These are phyloP conservation scores for Lathronympha strigana DNA, from an alignment of 2,888 invertebrate species.

Conservation along the genomic window DNA sequence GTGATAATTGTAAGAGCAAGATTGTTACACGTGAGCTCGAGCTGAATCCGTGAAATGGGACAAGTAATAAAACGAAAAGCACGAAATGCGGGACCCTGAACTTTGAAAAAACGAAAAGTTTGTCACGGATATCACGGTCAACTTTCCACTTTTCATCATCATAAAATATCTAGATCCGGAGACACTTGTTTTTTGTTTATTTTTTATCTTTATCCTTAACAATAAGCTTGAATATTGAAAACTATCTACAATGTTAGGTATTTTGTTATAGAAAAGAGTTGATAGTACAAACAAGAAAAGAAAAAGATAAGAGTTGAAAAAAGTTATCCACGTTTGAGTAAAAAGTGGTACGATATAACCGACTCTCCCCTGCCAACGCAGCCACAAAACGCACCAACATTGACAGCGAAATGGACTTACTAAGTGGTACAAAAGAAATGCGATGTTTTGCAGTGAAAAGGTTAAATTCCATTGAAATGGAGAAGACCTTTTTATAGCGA, in stretches of 20 bases:
- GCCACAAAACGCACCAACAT: not conserved
- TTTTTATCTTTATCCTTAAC: too few species aligned
- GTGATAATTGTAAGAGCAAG: slow-evolving; percentile 13
- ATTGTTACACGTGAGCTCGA: slow-evolving; percentile 4
- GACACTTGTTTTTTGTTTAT: too few species aligned
- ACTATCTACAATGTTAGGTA: too few species aligned
- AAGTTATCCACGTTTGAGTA: too few species aligned
- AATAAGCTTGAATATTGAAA: too few species aligned
- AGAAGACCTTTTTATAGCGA: not conserved
- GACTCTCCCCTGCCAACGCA: not conserved
- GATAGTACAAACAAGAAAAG: too few species aligned
- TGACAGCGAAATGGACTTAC: not conserved
- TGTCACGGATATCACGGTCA: not conserved
- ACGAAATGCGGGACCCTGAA: not conserved
- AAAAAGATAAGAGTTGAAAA: too few species aligned
- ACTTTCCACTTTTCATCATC: not conserved
- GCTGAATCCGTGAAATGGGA: not conserved
- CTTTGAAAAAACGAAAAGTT: slow-evolving; percentile 1
- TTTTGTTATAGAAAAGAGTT: too few species aligned
- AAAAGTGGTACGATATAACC: too few species aligned
- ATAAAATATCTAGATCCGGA: not conserved
- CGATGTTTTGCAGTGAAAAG: not conserved
- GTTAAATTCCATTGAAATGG: slow-evolving; percentile 2
- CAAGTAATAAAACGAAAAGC: slow-evolving; percentile 2
- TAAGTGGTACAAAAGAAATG: not conserved